A percentile compares a stretch with the other conserved stretches of the same genome.
Evolutionary conservation across 2,113 vertebrate genomes (phyloP).

Genomic region (Cyprinodon variegatus): DNA sequence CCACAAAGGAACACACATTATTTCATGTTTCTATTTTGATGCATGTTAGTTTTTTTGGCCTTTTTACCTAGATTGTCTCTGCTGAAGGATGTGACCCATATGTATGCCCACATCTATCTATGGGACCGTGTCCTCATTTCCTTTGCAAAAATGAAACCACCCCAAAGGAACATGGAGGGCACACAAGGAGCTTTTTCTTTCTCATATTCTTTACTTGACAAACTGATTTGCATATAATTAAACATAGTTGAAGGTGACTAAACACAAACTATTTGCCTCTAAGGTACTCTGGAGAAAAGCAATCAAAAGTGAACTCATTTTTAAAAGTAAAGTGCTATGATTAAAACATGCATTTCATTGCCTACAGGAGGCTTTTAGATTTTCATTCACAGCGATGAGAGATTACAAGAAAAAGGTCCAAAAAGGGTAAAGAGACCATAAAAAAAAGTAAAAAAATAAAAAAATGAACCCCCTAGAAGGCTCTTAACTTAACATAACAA

Average conservation of each 20-base stretch:
- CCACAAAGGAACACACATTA: not conserved
- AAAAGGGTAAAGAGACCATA: slow-evolving; percentile 11
- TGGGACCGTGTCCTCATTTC: slow-evolving; percentile 2
- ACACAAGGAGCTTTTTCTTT: slow-evolving; percentile 10
- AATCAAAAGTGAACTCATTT: slow-evolving; percentile 79
- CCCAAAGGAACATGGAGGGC: slow-evolving; percentile 7
- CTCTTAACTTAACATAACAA: not conserved
- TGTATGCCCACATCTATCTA: slow-evolving; percentile 8
- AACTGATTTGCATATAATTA: slow-evolving; percentile 60
- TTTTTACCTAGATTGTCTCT: not conserved
- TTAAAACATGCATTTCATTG: slow-evolving; percentile 60
- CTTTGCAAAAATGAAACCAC: not conserved
- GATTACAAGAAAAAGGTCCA: slow-evolving; percentile 29
- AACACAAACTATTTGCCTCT: slow-evolving; percentile 71
- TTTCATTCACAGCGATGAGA: slow-evolving; percentile 44
- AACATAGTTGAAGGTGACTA: slow-evolving; percentile 49
- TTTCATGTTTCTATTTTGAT: not conserved
- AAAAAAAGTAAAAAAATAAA: not conserved
- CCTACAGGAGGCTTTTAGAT: slow-evolving; percentile 48
- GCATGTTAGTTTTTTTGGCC: not conserved
- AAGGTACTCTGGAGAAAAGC: slow-evolving; percentile 65
- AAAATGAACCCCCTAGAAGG: not conserved
- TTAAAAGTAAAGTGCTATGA: slow-evolving; percentile 62
- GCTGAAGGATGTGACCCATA: slow-evolving; percentile 9
- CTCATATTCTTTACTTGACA: slow-evolving; percentile 6